These are phyloP conservation scores for Hyposoter dolosus DNA, from an alignment of 2,888 invertebrate genomes.

Conservation along the genomic window DNA sequence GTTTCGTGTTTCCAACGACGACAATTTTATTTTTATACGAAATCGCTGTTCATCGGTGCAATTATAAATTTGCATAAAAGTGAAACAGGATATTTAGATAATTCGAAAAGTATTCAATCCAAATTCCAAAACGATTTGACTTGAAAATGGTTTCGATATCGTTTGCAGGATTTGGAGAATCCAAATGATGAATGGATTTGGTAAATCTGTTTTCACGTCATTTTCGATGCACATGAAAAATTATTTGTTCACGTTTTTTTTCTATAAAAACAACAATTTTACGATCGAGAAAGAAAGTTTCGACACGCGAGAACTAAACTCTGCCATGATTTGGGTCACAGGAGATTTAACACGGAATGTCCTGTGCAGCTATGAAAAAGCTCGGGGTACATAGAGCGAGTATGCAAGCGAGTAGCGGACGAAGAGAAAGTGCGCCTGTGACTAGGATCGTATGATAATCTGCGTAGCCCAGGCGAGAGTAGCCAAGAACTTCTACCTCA, in stretches of 20 bases:
- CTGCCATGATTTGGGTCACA: not conserved
- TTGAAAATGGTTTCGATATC: not conserved
- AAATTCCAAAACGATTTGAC: not conserved
- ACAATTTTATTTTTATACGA: not conserved
- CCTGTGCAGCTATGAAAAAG: constrained; percentile 17
- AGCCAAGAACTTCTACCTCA: constrained; percentile 79
- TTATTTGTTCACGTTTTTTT: not conserved
- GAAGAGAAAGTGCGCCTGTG: constrained; percentile 76
- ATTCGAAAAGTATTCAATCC: not conserved
- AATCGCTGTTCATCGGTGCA: not conserved
- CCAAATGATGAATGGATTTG: too few relatives aligned
- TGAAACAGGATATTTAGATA: not conserved
- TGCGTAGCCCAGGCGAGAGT: constrained; percentile 74
- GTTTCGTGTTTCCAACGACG: not conserved
- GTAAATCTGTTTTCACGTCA: not conserved
- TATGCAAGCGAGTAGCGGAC: constrained; percentile 63
- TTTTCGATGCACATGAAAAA: not conserved
- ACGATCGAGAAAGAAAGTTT: not conserved
- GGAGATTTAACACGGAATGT: not conserved
- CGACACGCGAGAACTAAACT: not conserved
- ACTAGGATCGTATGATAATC: constrained; percentile 47
- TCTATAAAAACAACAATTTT: not conserved
- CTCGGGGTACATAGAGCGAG: constrained; percentile 30
- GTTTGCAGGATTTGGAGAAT: not conserved
- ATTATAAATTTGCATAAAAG: not conserved